A percentile compares a stretch with the other conserved stretches of the same genome.
Conservation (phyloP, 2,888 invertebrate species). For the Epsilonema sp. region DNA sequence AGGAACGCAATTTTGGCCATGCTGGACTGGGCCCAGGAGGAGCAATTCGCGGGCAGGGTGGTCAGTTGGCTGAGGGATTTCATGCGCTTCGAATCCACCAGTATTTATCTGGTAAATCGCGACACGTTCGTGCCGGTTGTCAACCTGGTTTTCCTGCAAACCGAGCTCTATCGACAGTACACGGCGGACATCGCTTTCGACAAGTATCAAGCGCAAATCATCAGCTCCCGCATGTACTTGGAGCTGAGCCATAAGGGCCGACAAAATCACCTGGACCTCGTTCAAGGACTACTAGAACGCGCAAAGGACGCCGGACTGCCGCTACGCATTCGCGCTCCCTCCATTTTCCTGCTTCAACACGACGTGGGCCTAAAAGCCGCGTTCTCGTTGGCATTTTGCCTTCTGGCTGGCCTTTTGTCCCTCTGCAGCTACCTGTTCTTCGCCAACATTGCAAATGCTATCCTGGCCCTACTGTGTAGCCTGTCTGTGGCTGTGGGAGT, state of each 20-base stretch:
- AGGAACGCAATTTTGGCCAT: neutral
- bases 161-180: slow-evolving; percentile 18
- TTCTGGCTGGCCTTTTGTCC: neutral
- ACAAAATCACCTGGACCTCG: slow-evolving; percentile 13
- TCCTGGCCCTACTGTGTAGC: neutral
- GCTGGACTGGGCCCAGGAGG: slow-evolving; percentile 6
- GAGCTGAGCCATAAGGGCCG: slow-evolving; percentile 22
- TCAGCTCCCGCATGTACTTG: slow-evolving; percentile 21
- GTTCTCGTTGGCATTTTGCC: neutral
- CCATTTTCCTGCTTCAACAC: slow-evolving; percentile 20
- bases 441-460: neutral
- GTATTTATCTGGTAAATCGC: slow-evolving; percentile 16
- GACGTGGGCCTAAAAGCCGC: slow-evolving; percentile 14
- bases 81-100: slow-evolving; percentile 20
- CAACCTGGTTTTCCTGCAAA: slow-evolving; percentile 22
- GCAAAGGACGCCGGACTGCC: slow-evolving; percentile 17
- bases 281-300: slow-evolving; percentile 11
- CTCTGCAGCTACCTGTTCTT: neutral
- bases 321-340: slow-evolving; percentile 18
- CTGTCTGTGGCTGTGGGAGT: slow-evolving; percentile 14
- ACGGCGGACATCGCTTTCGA: slow-evolving; percentile 20
- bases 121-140: slow-evolving; percentile 27
- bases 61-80: slow-evolving; percentile 25
- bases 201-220: slow-evolving; percentile 18
- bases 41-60: slow-evolving; percentile 19